Evolutionary conservation across 2,113 vertebrate genomes (phyloP).

Genomic region (Pterophyllum scalare): DNA sequence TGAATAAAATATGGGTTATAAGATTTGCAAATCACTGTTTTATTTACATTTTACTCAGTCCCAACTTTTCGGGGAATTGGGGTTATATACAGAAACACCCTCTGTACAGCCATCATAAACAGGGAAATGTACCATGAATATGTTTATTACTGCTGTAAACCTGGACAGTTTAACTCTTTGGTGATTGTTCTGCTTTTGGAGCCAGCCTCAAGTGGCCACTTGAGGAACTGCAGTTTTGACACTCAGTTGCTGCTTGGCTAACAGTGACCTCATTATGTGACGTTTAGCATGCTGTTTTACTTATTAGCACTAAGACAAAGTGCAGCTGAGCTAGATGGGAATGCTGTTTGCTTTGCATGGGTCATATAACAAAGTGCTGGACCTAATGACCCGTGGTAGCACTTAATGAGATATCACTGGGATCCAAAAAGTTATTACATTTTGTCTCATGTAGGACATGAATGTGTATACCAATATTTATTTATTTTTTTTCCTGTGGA

Average conservation of each 20-base stretch:
- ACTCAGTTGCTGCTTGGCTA: background rate
- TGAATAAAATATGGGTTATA: background rate
- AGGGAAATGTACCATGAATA: background rate
- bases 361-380: background rate
- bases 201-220: background rate
- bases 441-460: background rate
- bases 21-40: background rate
- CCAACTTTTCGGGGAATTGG: background rate
- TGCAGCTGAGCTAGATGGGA: background rate
- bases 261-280: background rate
- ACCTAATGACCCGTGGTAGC: background rate
- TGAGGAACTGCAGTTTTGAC: background rate
- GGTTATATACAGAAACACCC: rapidly evolving
- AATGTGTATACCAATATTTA: background rate
- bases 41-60: no score
- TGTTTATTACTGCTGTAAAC: background rate
- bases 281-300: background rate
- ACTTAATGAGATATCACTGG: background rate
- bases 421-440: background rate
- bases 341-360: background rate
- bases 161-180: background rate
- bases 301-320: background rate
- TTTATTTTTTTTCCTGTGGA: background rate
- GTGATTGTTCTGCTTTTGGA: background rate
- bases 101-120: background rate